A percentile compares a stretch with the other conserved stretches of the same genome.
phyloP scores from a whole-genome alignment of 1,140 invertebrate species.

The Pseudobourletiella spinata region DNA sequence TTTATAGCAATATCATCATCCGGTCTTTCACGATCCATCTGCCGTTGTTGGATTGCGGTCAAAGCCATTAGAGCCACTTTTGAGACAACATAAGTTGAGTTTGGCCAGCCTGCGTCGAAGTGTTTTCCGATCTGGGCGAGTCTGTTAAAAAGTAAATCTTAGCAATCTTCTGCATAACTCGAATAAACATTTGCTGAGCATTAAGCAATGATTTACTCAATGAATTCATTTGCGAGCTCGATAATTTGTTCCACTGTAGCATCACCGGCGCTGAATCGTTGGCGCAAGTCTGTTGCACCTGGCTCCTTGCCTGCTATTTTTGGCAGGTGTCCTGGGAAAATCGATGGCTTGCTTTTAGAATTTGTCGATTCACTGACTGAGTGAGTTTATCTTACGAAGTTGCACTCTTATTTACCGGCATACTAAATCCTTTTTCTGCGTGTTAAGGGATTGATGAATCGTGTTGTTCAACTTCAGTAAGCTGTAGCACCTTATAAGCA shows the following conservation, averaged over 20 bases:
- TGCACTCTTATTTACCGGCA: conserved; percentile 50
- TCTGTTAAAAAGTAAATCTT: neutral
- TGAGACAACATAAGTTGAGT: conserved; percentile 54
- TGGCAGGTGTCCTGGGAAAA: conserved; percentile 47
- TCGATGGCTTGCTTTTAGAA: conserved; percentile 10
- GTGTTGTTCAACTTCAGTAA: too few species aligned
- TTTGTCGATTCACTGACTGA: too few species aligned
- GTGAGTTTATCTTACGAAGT: too few species aligned
- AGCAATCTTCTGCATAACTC: too few species aligned
- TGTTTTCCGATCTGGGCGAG: conserved; percentile 2
- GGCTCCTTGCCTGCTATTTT: conserved; percentile 46
- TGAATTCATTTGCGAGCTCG: conserved; percentile 55
- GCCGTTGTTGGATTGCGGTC: conserved; percentile 53
- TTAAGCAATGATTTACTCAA: conserved; percentile 45
- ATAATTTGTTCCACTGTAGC: conserved; percentile 51
- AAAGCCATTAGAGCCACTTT: conserved; percentile 57
- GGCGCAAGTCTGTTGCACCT: conserved; percentile 41
- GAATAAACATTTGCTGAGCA: too few species aligned
- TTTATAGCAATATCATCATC: conserved; percentile 54
- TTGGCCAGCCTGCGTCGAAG: conserved; percentile 51
- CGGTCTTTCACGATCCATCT: conserved; percentile 47
- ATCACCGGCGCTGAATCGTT: conserved; percentile 45
- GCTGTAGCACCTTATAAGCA: conserved; percentile 47
- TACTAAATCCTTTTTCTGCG: too few species aligned
- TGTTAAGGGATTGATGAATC: too few species aligned